Conservation (phyloP, 2,888 invertebrate species). For the Drosophila tanythrix region DNA sequence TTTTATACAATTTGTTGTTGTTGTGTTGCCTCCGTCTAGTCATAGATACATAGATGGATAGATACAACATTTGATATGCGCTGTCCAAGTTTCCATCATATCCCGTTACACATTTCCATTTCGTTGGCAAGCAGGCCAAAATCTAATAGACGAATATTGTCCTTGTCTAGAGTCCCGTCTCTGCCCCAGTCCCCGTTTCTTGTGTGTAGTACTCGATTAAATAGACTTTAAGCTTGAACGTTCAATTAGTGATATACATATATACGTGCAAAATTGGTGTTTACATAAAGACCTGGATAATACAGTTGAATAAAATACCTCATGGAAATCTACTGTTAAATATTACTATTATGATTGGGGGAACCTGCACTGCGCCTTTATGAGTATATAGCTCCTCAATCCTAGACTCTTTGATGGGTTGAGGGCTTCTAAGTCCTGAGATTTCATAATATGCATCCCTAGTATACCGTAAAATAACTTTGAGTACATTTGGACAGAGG, state of each 20-base stretch:
- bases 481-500: not conserved
- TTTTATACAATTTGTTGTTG: not conserved
- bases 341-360: too few relatives aligned
- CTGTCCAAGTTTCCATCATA: slow-evolving; percentile 18
- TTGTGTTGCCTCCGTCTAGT: slow-evolving; percentile 13
- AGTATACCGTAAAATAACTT: too few relatives aligned
- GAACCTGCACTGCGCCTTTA: too few relatives aligned
- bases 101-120: slow-evolving; percentile 30
- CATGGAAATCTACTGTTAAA: not conserved
- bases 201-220: not conserved
- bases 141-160: slow-evolving; percentile 2
- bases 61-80: slow-evolving; percentile 8
- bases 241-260: slow-evolving; percentile 4
- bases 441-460: too few relatives aligned
- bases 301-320: not conserved
- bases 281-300: not conserved
- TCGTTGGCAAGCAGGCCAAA: not conserved
- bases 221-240: not conserved
- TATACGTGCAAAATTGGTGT: not conserved
- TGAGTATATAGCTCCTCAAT: too few relatives aligned
- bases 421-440: too few relatives aligned
- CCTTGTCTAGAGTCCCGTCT: not conserved
- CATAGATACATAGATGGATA: not conserved
- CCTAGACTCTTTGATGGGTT: too few relatives aligned
- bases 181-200: not conserved